Evolutionary conservation across 1,140 invertebrate species (phyloP).

Genomic region (Eulimnadia texana): DNA sequence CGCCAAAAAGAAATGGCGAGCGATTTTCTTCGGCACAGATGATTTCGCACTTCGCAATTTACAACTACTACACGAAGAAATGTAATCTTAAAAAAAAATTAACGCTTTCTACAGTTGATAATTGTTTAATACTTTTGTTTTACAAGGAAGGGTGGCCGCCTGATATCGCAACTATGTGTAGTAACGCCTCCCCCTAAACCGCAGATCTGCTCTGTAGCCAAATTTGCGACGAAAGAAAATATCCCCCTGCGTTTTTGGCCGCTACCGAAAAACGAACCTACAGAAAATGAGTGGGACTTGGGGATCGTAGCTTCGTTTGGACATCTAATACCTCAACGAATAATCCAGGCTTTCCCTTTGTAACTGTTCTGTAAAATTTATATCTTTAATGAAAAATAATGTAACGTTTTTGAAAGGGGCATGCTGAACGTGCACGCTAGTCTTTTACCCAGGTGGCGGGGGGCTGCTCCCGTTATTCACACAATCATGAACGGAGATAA

Average conservation of each 20-base stretch:
- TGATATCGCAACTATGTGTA: conserved; percentile 37
- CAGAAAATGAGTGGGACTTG: conserved; percentile 37
- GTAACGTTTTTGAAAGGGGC: conserved; percentile 44
- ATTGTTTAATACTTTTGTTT: background rate
- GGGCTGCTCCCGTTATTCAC: conserved; percentile 72
- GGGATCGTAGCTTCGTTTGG: conserved; percentile 58
- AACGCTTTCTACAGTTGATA: background rate
- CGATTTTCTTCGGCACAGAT: conserved; percentile 54
- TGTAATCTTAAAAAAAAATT: conserved; percentile 27
- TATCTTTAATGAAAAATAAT: background rate
- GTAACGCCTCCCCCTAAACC: conserved; percentile 35
- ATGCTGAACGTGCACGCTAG: conserved; percentile 86
- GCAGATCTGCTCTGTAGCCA: conserved; percentile 35
- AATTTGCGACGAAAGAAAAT: conserved; percentile 34
- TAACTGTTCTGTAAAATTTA: conserved; percentile 27
- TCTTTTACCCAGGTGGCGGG: conserved; percentile 80
- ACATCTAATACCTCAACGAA: conserved; percentile 43
- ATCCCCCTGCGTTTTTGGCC: conserved; percentile 43
- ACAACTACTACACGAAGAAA: conserved; percentile 31
- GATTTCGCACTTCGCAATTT: conserved; percentile 48
- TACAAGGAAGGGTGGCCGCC: conserved; percentile 25
- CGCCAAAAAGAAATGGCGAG: conserved; percentile 22
- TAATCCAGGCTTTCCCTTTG: conserved; percentile 47
- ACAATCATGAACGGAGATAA: conserved; percentile 68
- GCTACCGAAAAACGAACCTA: conserved; percentile 22